Percentiles rank a stretch among this genome's conserved stretches.
phyloP scores from a whole-genome alignment of 2,797 vertebrate genomes.

The Lithobates sylvaticus region DNA sequence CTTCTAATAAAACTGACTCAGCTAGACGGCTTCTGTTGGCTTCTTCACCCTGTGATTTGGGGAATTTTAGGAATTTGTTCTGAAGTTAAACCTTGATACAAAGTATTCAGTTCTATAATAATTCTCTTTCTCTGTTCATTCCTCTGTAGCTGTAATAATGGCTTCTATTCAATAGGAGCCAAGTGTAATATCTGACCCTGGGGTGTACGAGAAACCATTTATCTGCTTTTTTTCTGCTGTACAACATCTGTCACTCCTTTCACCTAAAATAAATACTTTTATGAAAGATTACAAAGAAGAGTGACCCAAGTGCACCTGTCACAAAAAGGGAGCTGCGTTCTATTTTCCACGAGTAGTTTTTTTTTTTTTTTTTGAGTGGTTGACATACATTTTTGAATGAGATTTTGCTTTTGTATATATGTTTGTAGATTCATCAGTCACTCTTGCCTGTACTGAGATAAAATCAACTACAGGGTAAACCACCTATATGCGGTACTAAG shows the following conservation, averaged over 20 bases:
- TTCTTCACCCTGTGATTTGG: slow-evolving; percentile 39
- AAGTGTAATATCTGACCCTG: slow-evolving; percentile 57
- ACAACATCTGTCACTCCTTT: slow-evolving; percentile 2
- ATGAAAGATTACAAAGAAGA: slow-evolving; percentile 1
- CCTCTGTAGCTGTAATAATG: slow-evolving; percentile 39
- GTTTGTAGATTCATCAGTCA: too few relatives aligned
- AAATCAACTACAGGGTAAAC: too few relatives aligned
- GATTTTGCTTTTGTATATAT: too few relatives aligned
- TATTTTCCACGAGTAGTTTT: too few relatives aligned
- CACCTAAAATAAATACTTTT: not conserved
- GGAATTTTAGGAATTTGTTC: slow-evolving; percentile 54
- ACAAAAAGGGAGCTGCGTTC: not conserved
- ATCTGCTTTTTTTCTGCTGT: slow-evolving; percentile 12
- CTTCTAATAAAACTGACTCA: slow-evolving; percentile 52
- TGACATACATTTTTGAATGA: too few relatives aligned
- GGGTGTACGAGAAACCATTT: slow-evolving; percentile 25
- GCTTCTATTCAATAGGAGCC: slow-evolving; percentile 57
- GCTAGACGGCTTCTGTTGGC: slow-evolving; percentile 23
- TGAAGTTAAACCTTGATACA: slow-evolving; percentile 49
- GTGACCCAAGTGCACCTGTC: not conserved
- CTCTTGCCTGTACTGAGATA: too few relatives aligned
- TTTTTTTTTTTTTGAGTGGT: too few relatives aligned
- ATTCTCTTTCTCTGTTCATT: slow-evolving; percentile 44
- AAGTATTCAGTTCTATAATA: slow-evolving; percentile 55
- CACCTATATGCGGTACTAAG: too few relatives aligned